A percentile compares a stretch with the other conserved stretches of the same genome.
Evolutionary conservation across 2,113 vertebrate species (phyloP).

Genomic region (Chaetodon trifascialis): DNA sequence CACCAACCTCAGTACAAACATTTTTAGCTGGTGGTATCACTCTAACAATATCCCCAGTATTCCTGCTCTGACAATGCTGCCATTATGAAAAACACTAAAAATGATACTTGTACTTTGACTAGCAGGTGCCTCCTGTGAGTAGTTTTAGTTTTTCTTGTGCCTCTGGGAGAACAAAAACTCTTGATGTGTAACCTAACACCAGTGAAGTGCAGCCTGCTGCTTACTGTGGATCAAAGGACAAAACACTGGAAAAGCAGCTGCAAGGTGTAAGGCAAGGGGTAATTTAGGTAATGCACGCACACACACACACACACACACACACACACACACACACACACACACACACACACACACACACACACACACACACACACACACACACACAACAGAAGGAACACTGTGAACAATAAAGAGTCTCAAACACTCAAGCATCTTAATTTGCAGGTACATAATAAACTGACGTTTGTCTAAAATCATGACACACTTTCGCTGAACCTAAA

Average conservation of each 20-base stretch:
- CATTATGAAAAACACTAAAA: not conserved
- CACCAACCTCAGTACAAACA: not conserved
- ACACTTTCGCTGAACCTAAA: not conserved
- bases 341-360: not conserved
- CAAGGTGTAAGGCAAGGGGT: conserved; percentile 16
- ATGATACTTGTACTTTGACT: not conserved
- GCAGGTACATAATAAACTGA: not conserved
- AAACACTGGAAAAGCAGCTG: conserved; percentile 53
- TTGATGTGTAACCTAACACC: conserved; percentile 45
- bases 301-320: not conserved
- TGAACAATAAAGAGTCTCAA: not conserved
- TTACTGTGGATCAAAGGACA: conserved; percentile 38
- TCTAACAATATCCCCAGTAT: not conserved
- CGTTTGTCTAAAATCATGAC: not conserved
- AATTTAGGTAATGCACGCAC: conserved; percentile 2
- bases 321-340: not conserved
- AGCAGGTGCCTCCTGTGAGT: conserved; percentile 2
- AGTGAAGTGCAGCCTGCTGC: conserved; percentile 13
- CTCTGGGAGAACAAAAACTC: conserved; percentile 29
- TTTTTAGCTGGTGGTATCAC: not conserved
- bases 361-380: not conserved
- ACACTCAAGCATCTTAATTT: not conserved
- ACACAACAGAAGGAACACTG: not conserved
- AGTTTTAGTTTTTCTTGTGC: conserved; percentile 1
- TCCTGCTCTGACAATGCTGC: not conserved